Evolutionary conservation across 2,113 vertebrate species (phyloP).

Genomic region (Coptodon bakossiorum): DNA sequence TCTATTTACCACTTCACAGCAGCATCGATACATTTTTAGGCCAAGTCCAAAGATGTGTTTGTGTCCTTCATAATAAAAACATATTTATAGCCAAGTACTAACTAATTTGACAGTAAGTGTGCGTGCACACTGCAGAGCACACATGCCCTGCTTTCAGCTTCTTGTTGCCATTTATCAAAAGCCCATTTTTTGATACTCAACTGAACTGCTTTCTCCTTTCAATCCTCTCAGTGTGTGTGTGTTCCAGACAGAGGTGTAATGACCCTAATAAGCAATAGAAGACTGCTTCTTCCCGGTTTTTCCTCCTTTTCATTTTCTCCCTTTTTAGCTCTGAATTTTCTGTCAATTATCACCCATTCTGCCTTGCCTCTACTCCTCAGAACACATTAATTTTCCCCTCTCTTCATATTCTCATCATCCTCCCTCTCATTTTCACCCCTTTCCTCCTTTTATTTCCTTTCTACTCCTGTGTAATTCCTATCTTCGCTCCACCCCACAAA

Average conservation of each 20-base stretch:
- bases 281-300: slow-evolving; percentile 22
- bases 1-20: neutral
- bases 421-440: neutral
- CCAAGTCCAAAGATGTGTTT: neutral
- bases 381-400: slow-evolving; percentile 24
- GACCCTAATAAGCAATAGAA: slow-evolving; percentile 55
- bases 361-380: slow-evolving; percentile 15
- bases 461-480: neutral
- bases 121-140: neutral
- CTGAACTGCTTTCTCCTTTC: slow-evolving; percentile 47
- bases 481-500: neutral
- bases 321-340: slow-evolving; percentile 33
- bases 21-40: neutral
- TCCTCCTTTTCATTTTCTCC: slow-evolving; percentile 20
- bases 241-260: slow-evolving; percentile 38
- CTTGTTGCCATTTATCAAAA: slow-evolving; percentile 37
- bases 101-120: neutral
- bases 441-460: neutral
- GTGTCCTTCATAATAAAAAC: neutral
- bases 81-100: neutral
- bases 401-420: neutral
- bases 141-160: neutral
- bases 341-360: slow-evolving; percentile 53
- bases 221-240: neutral
- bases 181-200: slow-evolving; percentile 23